Base-by-base conservation (phyloP, 2,888 invertebrate species). In the Coleophora deauratella region DNA sequence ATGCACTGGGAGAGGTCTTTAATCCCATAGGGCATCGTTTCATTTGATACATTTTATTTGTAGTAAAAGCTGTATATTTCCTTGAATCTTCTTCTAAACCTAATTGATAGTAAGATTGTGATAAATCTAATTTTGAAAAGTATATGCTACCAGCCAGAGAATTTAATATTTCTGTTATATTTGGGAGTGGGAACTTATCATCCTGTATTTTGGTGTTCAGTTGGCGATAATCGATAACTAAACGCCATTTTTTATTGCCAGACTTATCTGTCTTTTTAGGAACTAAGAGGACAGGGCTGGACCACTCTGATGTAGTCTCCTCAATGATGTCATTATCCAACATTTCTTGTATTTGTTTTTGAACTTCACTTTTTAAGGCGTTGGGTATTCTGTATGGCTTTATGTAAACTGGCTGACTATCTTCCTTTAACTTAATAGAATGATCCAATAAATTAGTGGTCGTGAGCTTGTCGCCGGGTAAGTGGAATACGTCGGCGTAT, bases 321-420 rank as follows among this genome's bases (percentile, higher is more conserved):
- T n/a, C n/a, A n/a, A n/a, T 57, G 12, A 52, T 48, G 15, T 37
- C 47, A 1, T 53, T 35, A 4, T 40, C 14, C 36, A 51, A 30
- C 49, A 54, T 47, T 15, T 45, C 12, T 9, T 43, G 8, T 9
- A 56, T 34, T 36, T 52, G 51, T 27, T 35, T 51, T 3, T 50
- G 28, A 21, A 54, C 42, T 45, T 54, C 50, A 0, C 9, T 1
- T 40, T 47, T 48, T 33, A 36, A 39, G 6, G 42, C 14, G 9
- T 51, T 35, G 1, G 57, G 53, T 14, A 51, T 34, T n/a, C 54
- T 43, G 31, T 54, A 52, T 1, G 49, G 48, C 35, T 54, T 54
- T 7, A 27, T 12, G 45, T 45, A 52, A 11, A 53, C 40, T 27
- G 47, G 41, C 3, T 0, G 14, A 1, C 14, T 28, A 32, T 46